Evolutionary conservation across 1,140 invertebrate species (phyloP), one percentile per base, ranked within the genome.

Genomic region (Drosophila teissieri): DNA sequence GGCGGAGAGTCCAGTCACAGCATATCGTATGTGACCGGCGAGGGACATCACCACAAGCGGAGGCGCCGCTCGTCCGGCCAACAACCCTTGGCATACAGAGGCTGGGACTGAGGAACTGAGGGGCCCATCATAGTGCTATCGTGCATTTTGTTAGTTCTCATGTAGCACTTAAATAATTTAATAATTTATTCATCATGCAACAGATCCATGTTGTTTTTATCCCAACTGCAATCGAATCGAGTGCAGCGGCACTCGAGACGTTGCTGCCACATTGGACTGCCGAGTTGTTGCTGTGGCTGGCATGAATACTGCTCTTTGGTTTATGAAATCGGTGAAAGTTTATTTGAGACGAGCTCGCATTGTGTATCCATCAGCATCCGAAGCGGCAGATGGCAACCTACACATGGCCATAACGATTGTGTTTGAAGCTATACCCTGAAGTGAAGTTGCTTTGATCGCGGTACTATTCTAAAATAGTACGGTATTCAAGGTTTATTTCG

Each of bases 1-100:
- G 93, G 93, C 19, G 93, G 94, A 27, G 95, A 96, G 27, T 94
- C 93, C 10, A 92, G 95, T 46, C 95, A 95, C 78, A 95, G 95
- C 70, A 95, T 96, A n/a, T 95, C 95, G 37, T 95, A 96, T 78
- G 94, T 94, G 7, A 94, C 94, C 56, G 93, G 95, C 22, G 93
- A 94, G 58, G 94, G 95, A 69, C 94, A 94, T 53, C 95, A 95
- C 74, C 83, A 89, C 49, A 91, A 64, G 37, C 91, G 94, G 75
- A 69, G 90, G 6, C 89, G 89, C n/a, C 78, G 78, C 14, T 92
- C 49, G 15, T 12, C 31, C 31, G 49, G 67, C 15, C 73, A 91
- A 6, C 61, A 90, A 24, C 91, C 92, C 0, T 80, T 94, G 40
- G 95, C 95, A 0, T 96, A 96, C 89, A 92, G 93, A 70, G 95